Base-by-base conservation (phyloP, 2,113 vertebrate genomes). In the Sminthopsis crassicaudata region DNA sequence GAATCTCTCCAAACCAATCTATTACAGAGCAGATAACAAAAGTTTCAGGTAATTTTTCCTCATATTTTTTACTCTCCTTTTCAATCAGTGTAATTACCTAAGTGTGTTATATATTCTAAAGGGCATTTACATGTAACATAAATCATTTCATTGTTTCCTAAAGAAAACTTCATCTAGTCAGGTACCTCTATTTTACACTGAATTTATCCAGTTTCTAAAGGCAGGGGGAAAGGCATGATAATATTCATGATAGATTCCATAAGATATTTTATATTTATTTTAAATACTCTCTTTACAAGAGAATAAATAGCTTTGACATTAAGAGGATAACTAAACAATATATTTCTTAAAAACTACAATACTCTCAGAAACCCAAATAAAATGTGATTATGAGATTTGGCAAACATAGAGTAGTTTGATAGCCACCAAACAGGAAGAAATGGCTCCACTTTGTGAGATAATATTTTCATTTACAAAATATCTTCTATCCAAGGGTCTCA, bases 371-470 rank as follows among this genome's bases (percentile, higher is more conserved):
- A 19, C n/a, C n/a, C 67, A 84, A 84, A 76, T n/a, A 84, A 84
- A 84, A 84, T 84, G 19, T 84, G 67, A 84, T 84, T 84, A 42
- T 84, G 48, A n/a, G 67, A 84, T 16, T 19, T 84, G n/a, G 67
- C 16, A 42, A 84, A 42, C 67, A 76, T 1, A 84, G n/a, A 84
- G 67, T 23, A 84, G 36, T n/a, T 36, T 84, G n/a, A 84, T 84
- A 84, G 67, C 7, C 67, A 84, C n/a, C 4, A 3, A 84, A 84
- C 67, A 42, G 67, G 67, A 84, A 84, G 67, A 84, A 84, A 84
- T 84, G 67, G 67, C 67, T 84, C 67, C 67, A 84, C n/a, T 84
- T 84, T 84, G 67, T 42, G n/a, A 84, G 67, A 84, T 84, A 84
- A 84, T 84, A 84, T 23, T 84, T 84, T 7, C 67, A 84, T 84